Conservation (phyloP, 2,888 invertebrate species). For the Nemurella pictetii region DNA sequence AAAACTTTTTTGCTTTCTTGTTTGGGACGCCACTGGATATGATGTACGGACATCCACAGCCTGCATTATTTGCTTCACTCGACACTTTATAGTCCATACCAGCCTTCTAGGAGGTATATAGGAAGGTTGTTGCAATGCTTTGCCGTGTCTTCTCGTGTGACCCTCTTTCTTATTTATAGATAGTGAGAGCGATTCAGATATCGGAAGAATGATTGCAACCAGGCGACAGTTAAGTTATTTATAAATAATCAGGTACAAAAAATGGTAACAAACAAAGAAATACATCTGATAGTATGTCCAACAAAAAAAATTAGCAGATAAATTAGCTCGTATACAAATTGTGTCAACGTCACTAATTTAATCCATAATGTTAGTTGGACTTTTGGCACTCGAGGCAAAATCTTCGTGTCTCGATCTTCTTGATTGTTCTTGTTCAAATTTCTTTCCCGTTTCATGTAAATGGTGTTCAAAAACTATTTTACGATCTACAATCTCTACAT, state of each 20-base stretch:
- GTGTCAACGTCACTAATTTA: not conserved
- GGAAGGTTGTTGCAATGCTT: too few species aligned
- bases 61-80: too few species aligned
- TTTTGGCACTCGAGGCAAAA: not conserved
- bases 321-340: not conserved
- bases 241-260: not conserved
- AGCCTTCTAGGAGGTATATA: too few species aligned
- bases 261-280: not conserved
- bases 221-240: not conserved
- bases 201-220: not conserved
- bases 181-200: not conserved
- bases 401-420: not conserved
- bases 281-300: not conserved
- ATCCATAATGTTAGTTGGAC: not conserved
- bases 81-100: too few species aligned
- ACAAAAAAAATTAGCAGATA: not conserved
- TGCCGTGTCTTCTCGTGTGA: not conserved
- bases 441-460: not conserved
- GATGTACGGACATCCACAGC: too few species aligned
- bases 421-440: not conserved
- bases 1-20: too few species aligned
- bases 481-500: not conserved
- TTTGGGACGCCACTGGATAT: too few species aligned
- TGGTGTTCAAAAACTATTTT: not conserved
- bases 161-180: not conserved